Percentiles rank a stretch among this genome's conserved stretches.
phyloP scores from a whole-genome alignment of 2,888 invertebrate species.

The Pristionchus exspectatus region DNA sequence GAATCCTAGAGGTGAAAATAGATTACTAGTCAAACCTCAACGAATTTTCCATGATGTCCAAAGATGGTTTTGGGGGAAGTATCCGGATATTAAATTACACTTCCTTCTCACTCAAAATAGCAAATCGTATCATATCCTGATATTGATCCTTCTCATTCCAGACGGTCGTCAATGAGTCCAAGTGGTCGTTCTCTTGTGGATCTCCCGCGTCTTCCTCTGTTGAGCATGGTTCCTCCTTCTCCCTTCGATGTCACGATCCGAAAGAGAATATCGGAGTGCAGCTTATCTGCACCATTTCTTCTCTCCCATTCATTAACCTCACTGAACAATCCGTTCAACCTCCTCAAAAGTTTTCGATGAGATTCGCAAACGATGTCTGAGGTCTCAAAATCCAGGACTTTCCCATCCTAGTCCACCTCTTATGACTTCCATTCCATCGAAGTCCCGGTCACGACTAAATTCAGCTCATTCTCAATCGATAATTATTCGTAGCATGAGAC shows the following conservation, averaged over 20 bases:
- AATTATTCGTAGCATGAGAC: not conserved
- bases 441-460: slow-evolving; percentile 49
- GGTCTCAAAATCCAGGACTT: not conserved
- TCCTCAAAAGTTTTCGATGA: slow-evolving; percentile 66
- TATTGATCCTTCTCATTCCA: slow-evolving; percentile 53
- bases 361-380: slow-evolving; percentile 63
- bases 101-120: too few relatives aligned
- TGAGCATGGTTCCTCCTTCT: slow-evolving; percentile 90
- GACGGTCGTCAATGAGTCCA: slow-evolving; percentile 82
- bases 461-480: slow-evolving; percentile 46
- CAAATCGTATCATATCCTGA: too few relatives aligned
- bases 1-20: not conserved
- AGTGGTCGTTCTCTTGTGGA: slow-evolving; percentile 96
- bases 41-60: not conserved
- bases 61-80: not conserved
- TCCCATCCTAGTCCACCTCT: slow-evolving; percentile 4
- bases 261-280: slow-evolving; percentile 90
- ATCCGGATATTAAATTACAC: too few relatives aligned
- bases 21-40: not conserved
- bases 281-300: slow-evolving; percentile 89
- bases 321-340: slow-evolving; percentile 86
- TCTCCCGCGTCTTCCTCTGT: slow-evolving; percentile 91
- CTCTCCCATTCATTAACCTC: slow-evolving; percentile 93
- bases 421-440: slow-evolving; percentile 35
- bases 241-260: slow-evolving; percentile 84